These are phyloP conservation scores for Tetragnatha versicolor DNA, from an alignment of 1,140 invertebrate genomes.

Conservation along the genomic window DNA sequence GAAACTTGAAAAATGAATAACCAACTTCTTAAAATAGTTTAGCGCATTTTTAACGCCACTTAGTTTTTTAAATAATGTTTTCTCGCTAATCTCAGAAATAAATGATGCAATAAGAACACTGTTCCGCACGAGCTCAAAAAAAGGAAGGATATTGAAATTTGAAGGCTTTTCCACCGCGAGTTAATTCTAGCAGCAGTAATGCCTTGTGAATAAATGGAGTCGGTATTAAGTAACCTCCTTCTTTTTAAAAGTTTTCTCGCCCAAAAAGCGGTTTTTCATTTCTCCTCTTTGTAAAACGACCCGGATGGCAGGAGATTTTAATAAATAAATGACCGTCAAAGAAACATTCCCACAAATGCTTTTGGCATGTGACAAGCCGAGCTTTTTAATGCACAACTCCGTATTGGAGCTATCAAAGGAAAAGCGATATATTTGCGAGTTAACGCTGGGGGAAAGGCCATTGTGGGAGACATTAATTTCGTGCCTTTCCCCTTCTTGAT, in stretches of 20 bases:
- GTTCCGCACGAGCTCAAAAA: too few relatives aligned
- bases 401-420: constrained; percentile 28
- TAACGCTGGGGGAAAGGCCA: constrained; percentile 29
- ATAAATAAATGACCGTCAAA: constrained; percentile 49
- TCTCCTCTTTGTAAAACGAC: background rate
- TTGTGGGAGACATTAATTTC: constrained; percentile 50
- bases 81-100: too few relatives aligned
- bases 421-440: constrained; percentile 34
- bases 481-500: constrained; percentile 27
- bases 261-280: background rate
- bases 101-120: too few relatives aligned
- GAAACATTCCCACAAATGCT: constrained; percentile 44
- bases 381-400: constrained; percentile 13
- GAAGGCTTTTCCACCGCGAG: background rate
- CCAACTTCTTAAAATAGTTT: too few relatives aligned
- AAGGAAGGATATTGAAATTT: too few relatives aligned
- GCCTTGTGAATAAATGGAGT: constrained; percentile 20
- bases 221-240: constrained; percentile 5
- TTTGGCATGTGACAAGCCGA: constrained; percentile 41
- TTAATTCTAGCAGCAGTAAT: constrained; percentile 1
- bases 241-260: background rate
- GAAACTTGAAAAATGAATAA: too few relatives aligned
- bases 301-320: constrained; percentile 18
- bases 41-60: too few relatives aligned
- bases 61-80: too few relatives aligned